Base-by-base conservation (phyloP, 2,888 invertebrate species). In the Cephus rjabovi region DNA sequence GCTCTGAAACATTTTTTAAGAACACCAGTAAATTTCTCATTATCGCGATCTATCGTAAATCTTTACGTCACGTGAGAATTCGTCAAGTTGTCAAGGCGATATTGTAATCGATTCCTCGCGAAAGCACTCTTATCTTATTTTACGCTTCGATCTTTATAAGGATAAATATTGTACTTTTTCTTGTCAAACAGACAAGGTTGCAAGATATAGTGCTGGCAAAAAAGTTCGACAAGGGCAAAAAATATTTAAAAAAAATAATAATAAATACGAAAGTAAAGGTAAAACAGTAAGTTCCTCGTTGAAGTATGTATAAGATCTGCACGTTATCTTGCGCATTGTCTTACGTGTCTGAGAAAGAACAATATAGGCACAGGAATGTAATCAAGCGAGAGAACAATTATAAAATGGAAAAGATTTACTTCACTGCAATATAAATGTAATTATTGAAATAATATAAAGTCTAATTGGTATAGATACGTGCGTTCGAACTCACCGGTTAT, bases 401-500 rank as follows among this genome's bases (percentile, higher is more conserved):
- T 9, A 9, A 56, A 23, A 56, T 56, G 23, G 23, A 23, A 23
- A 23, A 56, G 1, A 23, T 23, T 9, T 23, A 9, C 23, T 23
- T 23, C 0, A 6, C 0, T 56, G 23, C 56, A 56, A 15, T 15
- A 4, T 40, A 40, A 56, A 9, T 56, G 56, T 56, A 23, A 56
- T 23, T 23, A 9, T 9, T 56, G 9, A 9, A 56, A 23, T 23
- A 1, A 40, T 23, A 40, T 40, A 15, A 23, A 40, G 40, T 40
- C 15, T 23, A 40, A 40, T 15, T 40, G 40, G 40, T 15, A 40
- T 15, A 40, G 23, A 9, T 56, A 23, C 56, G 9, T 56, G 56
- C 6, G 1, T 56, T 23, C n/a, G 12, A 9, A 85, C 83, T 86
- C 80, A 84, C 86, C 84, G 82, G 83, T 85, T 84, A 85, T 84